Percentiles rank a stretch among this genome's conserved stretches.
phyloP scores from a whole-genome alignment of 2,797 vertebrate species.

The Pseudomugil tenellus region DNA sequence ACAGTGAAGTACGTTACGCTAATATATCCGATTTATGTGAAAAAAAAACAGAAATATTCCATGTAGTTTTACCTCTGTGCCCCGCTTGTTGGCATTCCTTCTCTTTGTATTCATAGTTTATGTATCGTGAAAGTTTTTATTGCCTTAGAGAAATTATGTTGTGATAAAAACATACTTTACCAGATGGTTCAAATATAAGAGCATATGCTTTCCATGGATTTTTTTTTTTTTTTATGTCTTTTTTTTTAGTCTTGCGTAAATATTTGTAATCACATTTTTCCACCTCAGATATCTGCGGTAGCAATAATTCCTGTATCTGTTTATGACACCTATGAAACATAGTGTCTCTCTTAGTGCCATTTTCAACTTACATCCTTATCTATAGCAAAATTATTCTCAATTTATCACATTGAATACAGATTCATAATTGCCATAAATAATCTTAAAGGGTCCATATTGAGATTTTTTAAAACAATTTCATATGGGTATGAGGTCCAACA shows the following conservation, averaged over 20 bases:
- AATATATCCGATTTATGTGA: background rate
- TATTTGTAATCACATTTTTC: background rate
- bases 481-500: too few species aligned
- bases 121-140: background rate
- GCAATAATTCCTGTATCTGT: background rate
- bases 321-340: background rate
- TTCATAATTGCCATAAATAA: background rate
- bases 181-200: background rate
- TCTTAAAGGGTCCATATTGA: background rate
- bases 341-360: background rate
- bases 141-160: background rate
- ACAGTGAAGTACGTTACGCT: background rate
- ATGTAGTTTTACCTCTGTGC: background rate
- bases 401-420: background rate
- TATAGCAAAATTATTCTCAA: background rate
- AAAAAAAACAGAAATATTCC: background rate
- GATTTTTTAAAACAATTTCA: too few species aligned
- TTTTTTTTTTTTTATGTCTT: background rate
- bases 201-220: background rate
- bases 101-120: too few species aligned
- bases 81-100: background rate
- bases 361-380: background rate
- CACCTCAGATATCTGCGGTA: background rate
- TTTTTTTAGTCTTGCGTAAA: background rate
- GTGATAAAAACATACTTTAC: background rate